Evolutionary conservation across 2,797 vertebrate genomes (phyloP), one percentile per base, ranked within the genome.

Genomic region (Alcedo quadribrachys): DNA sequence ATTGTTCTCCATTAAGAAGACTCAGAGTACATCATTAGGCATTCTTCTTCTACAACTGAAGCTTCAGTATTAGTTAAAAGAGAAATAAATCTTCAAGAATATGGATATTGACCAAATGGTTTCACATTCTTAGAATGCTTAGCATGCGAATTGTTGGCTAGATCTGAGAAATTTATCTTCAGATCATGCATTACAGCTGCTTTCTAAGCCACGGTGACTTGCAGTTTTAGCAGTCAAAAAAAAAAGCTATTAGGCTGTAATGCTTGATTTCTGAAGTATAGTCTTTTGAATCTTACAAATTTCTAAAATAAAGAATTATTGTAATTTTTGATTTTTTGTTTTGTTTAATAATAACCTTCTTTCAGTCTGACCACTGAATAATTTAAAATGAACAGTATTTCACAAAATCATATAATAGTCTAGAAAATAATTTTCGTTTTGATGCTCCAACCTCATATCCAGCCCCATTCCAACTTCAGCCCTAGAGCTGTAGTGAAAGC

Each of bases 41-140:
- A 6, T 81, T 90, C 55, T 77, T 94, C 81, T 81, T 53, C 46
- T 77, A 30, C 77, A 80, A 57, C 33, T 81, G 74, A 79, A 81
- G 27, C 33, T 66, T 85, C 43, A 54, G 24, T 84, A 74, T 85
- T 90, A 81, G 86, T 94, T 93, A 87, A 84, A 81, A 84, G 46
- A 87, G 51, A 95, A 95, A 93, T 84, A 60, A 93, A 90, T 87
- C 79, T 87, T 85, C 73, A 82, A 75, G 61, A 86, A 60, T 66
- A 73, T 55, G 74, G 58, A 55, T 90, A 91, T 82, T 94, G 84
- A 90, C 77, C 32, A 67, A 94, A 81, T 81, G 37, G 27, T 68
- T 92, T 67, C 46, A 54, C 5, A 0, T 58, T 86, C 51, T 42
- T 75, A 58, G 37, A 65, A 71, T 81, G 89, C 77, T 93, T 89